Evolutionary conservation across 2,113 vertebrate genomes (phyloP).

Genomic region (Canis aureus): DNA sequence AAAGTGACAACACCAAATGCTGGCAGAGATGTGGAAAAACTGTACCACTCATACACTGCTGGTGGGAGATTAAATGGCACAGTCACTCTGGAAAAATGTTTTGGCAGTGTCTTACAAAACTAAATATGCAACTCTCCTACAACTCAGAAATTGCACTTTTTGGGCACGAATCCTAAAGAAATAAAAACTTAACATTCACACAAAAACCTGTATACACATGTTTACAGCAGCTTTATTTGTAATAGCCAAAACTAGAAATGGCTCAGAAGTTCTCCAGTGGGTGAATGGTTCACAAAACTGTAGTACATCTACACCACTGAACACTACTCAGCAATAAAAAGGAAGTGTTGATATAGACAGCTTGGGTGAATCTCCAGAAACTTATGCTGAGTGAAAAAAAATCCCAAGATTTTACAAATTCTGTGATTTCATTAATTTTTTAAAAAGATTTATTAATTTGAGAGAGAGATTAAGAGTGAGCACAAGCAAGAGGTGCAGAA

Average conservation of each 20-base stretch:
- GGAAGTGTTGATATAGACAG: background rate
- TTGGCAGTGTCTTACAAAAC: constrained; percentile 30
- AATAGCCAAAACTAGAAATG: background rate
- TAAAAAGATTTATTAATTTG: background rate
- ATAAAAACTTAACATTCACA: constrained; percentile 5
- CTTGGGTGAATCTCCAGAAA: constrained; percentile 4
- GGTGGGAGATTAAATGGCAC: background rate
- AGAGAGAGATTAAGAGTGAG: background rate
- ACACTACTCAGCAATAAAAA: constrained; percentile 26
- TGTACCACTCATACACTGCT: background rate
- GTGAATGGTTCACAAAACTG: constrained; percentile 10
- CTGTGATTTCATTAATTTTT: background rate
- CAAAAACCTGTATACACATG: background rate
- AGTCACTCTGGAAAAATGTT: background rate
- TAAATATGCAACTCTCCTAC: background rate
- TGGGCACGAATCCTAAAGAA: background rate
- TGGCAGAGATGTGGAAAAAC: background rate
- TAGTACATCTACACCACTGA: background rate
- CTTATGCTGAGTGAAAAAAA: background rate
- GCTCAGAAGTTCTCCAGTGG: background rate
- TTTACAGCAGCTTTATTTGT: background rate
- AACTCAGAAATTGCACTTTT: background rate
- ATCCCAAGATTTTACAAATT: background rate
- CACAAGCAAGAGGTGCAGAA: background rate
- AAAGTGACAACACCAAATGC: background rate